A percentile compares a stretch with the other conserved stretches of the same genome.
These are phyloP conservation scores for Rhinolophus ferrumequinum DNA, from an alignment of 2,113 vertebrate species.

Conservation along the genomic window DNA sequence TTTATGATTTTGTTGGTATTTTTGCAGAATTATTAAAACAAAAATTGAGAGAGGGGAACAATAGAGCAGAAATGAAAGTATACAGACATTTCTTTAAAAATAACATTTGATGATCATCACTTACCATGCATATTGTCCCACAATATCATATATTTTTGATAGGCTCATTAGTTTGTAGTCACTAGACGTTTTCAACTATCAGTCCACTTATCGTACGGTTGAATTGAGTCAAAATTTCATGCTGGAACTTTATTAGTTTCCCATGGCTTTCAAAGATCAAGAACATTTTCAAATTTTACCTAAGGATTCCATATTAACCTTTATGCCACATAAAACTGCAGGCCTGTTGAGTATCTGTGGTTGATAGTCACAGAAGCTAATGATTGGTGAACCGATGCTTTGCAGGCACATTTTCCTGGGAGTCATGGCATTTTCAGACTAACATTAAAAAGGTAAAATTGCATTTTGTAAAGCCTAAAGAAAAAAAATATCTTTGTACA, in stretches of 20 bases:
- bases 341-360: constrained; percentile 68
- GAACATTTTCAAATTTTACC: constrained; percentile 73
- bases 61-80: neutral
- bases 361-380: constrained; percentile 66
- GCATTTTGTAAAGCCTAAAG: constrained; percentile 61
- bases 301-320: constrained; percentile 75
- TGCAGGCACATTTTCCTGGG: constrained; percentile 28
- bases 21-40: neutral
- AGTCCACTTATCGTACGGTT: constrained; percentile 21
- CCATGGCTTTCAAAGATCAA: constrained; percentile 68
- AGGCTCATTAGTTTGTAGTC: neutral
- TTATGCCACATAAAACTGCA: constrained; percentile 66
- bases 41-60: neutral
- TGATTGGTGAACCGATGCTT: constrained; percentile 65
- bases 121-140: neutral
- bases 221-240: constrained; percentile 51
- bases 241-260: constrained; percentile 68
- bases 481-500: constrained; percentile 42
- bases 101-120: neutral
- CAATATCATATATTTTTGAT: neutral
- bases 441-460: constrained; percentile 61
- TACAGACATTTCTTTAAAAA: neutral
- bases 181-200: neutral
- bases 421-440: constrained; percentile 51
- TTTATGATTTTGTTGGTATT: neutral